Percentiles rank a stretch among this genome's conserved stretches.
These are phyloP conservation scores for Camponotus pennsylvanicus DNA, from an alignment of 1,140 invertebrate genomes.

Conservation along the genomic window DNA sequence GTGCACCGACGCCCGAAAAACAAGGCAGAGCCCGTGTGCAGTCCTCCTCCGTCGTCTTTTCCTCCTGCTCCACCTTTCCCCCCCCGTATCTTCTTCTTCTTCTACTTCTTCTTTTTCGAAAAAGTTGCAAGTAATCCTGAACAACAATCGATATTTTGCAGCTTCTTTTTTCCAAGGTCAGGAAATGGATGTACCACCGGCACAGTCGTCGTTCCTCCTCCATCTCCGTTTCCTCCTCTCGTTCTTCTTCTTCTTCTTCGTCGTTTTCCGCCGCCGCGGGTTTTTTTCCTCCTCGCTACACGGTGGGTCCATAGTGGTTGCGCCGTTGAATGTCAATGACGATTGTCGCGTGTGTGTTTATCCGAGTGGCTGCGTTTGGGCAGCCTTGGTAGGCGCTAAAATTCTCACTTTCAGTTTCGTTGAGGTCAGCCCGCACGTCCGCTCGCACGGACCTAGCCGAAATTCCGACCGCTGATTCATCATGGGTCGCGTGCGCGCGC, in stretches of 20 bases:
- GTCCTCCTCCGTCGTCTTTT: slow-evolving; percentile 36
- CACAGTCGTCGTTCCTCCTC: background rate
- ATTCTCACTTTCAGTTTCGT: slow-evolving; percentile 80
- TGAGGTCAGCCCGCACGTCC: slow-evolving; percentile 60
- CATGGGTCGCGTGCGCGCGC: slow-evolving; percentile 29
- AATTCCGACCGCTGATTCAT: slow-evolving; percentile 74
- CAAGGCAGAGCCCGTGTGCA: slow-evolving; percentile 58
- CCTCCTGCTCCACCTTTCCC: background rate
- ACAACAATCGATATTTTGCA: slow-evolving; percentile 58
- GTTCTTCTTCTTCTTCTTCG: too few species aligned
- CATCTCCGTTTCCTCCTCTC: slow-evolving; percentile 15
- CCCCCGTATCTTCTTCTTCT: background rate
- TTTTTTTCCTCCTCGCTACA: slow-evolving; percentile 19
- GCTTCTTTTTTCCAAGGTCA: slow-evolving; percentile 68
- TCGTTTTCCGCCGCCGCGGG: background rate
- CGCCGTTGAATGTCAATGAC: slow-evolving; percentile 75
- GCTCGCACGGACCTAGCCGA: slow-evolving; percentile 53
- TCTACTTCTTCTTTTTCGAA: slow-evolving; percentile 32
- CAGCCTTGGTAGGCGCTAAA: slow-evolving; percentile 81
- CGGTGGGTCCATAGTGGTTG: slow-evolving; percentile 31
- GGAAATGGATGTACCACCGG: slow-evolving; percentile 51
- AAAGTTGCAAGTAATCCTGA: slow-evolving; percentile 52
- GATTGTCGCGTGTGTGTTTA: slow-evolving; percentile 69
- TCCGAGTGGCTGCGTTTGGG: slow-evolving; percentile 73
- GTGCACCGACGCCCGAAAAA: slow-evolving; percentile 68